Evolutionary conservation across 2,888 invertebrate genomes (phyloP).

Genomic region (Sicus ferrugineus): DNA sequence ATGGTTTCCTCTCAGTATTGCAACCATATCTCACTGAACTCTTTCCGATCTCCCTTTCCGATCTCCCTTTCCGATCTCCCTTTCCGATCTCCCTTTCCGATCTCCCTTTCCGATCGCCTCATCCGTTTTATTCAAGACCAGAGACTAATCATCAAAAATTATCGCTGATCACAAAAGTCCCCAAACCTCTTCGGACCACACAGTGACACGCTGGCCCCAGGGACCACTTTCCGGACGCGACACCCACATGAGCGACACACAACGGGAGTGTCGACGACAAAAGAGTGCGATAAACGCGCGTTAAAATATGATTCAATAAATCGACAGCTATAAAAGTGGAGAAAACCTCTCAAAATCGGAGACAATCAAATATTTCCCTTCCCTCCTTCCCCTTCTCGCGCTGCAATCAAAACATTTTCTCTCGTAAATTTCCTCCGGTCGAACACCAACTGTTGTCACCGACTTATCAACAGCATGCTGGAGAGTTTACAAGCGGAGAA

Average conservation of each 20-base stretch:
- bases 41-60: too few species aligned
- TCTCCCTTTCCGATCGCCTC: too few species aligned
- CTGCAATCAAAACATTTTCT: conserved; percentile 29
- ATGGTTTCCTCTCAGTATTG: background rate
- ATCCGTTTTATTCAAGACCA: background rate
- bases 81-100: too few species aligned
- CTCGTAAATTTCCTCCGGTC: conserved; percentile 23
- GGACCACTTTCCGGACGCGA: background rate
- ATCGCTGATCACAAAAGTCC: background rate
- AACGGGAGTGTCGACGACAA: background rate
- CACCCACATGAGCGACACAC: conserved; percentile 19
- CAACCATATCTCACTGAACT: too few species aligned
- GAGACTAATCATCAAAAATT: background rate
- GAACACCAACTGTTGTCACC: conserved; percentile 2
- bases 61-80: too few species aligned
- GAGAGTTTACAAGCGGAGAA: conserved; percentile 15
- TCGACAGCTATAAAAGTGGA: background rate
- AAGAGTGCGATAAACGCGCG: background rate
- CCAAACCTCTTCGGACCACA: conserved; percentile 4
- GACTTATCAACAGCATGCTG: conserved; percentile 28
- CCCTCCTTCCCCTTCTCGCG: background rate
- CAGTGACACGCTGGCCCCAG: background rate
- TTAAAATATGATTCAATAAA: conserved; percentile 5
- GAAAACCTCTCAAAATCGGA: background rate
- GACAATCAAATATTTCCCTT: background rate